Evolutionary conservation across 2,888 invertebrate genomes (phyloP), one percentile per base, ranked within the genome.

Genomic region (Lycaena phlaeas): DNA sequence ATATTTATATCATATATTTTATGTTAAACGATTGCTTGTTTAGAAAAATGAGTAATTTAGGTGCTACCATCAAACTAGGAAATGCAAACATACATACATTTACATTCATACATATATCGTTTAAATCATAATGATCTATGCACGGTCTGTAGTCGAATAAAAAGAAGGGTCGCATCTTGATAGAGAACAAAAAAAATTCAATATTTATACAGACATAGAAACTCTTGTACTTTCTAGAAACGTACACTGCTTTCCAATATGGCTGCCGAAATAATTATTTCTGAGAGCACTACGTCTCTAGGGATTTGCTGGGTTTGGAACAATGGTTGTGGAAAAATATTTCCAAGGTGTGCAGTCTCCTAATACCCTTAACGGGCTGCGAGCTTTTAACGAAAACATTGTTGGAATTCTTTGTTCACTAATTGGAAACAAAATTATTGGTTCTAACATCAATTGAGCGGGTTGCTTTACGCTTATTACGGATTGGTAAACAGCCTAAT

Each of bases 211-310:
- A n/a, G n/a, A n/a, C n/a, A n/a, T n/a, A n/a, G n/a, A n/a, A n/a
- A n/a, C n/a, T n/a, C n/a, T n/a, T n/a, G n/a, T n/a, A n/a, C n/a
- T n/a, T n/a, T n/a, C n/a, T n/a, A n/a, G n/a, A n/a, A n/a, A 9
- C 34, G 18, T 18, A 18, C 22, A 18, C 18, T 34, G 34, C 11
- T 17, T 40, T 43, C 31, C 18, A 41, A 45, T 45, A 42, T 45
- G 42, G 46, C 44, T 38, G 45, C 46, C 42, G 42, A 45, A 46
- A 50, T 50, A 48, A 50, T 50, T 46, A 50, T 43, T 50, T 46
- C 44, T 37, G 40, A 50, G 46, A 48, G 41, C 43, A 31, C 40
- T 22, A 40, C 27, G 15, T 43, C 45, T 40, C 45, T 12, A 10
- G 45, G 40, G 45, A 43, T n/a, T n/a, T 27, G 29, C 22, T 25